These are phyloP conservation scores for Xylocopa sonorina DNA, from an alignment of 1,140 invertebrate species.

Conservation along the genomic window DNA sequence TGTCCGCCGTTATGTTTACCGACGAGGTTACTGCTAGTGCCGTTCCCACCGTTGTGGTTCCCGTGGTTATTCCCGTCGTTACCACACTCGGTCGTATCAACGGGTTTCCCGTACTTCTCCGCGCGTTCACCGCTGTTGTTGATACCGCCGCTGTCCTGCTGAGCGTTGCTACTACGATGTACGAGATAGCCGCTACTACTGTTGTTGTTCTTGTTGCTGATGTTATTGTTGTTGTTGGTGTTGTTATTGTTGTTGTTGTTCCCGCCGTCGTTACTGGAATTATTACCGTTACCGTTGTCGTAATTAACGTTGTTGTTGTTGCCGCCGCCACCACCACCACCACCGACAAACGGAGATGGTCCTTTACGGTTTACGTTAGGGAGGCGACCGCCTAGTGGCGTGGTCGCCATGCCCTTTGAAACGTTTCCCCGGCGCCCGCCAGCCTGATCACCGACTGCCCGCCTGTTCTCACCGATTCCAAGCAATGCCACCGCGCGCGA, in stretches of 20 bases:
- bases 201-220: conserved; percentile 73
- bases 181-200: conserved; percentile 24
- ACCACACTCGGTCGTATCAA: conserved; percentile 4
- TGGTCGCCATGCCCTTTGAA: conserved; percentile 82
- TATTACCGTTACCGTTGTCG: conserved; percentile 17
- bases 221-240: conserved; percentile 58
- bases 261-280: conserved; percentile 76
- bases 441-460: conserved; percentile 80
- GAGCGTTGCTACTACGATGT: neutral
- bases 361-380: conserved; percentile 80
- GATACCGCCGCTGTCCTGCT: conserved; percentile 26
- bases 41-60: neutral
- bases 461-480: conserved; percentile 73
- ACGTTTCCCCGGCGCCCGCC: conserved; percentile 81
- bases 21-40: neutral
- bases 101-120: neutral
- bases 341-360: conserved; percentile 76
- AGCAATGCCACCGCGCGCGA: conserved; percentile 64
- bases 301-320: conserved; percentile 11
- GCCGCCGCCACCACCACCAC: conserved; percentile 71
- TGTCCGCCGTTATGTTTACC: conserved; percentile 30
- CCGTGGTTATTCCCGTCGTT: conserved; percentile 31
- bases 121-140: neutral
- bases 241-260: conserved; percentile 70
- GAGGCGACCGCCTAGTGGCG: conserved; percentile 82